These are phyloP conservation scores for Pocillopora grandis DNA, from an alignment of 92 coral and sea anemone genomes.

Conservation along the genomic window DNA sequence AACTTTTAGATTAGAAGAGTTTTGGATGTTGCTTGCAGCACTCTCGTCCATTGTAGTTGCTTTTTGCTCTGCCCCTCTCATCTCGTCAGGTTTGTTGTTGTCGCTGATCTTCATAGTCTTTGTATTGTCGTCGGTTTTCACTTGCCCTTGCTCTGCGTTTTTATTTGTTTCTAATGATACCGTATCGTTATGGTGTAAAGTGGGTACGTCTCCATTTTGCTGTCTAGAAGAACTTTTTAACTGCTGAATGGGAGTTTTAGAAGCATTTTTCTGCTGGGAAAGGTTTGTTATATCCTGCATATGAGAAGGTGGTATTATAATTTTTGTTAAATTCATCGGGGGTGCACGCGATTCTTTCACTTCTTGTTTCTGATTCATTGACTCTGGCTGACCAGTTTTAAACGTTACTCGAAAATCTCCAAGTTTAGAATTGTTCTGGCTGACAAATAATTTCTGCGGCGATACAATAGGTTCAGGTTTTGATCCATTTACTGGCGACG, in stretches of 20 bases:
- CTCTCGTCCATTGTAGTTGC: not conserved
- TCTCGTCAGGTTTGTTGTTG: not conserved
- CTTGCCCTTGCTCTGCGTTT: not conserved
- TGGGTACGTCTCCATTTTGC: not conserved
- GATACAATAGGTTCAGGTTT: not conserved
- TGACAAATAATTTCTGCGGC: not conserved
- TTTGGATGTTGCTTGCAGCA: not conserved
- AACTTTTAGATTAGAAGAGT: not conserved
- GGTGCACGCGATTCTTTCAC: not conserved
- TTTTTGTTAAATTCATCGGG: not conserved
- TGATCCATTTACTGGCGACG: not conserved
- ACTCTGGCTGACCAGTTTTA: not conserved
- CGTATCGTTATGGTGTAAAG: not conserved
- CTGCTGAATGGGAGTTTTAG: not conserved
- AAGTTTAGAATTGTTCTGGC: not conserved
- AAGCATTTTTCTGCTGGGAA: not conserved
- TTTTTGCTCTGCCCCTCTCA: not conserved
- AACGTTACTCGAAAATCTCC: slow-evolving; percentile 1
- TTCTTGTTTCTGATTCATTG: not conserved
- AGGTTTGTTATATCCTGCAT: not conserved
- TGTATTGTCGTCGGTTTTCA: not conserved
- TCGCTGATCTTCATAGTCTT: too few relatives aligned
- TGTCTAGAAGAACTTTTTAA: not conserved
- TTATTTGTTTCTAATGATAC: not conserved
- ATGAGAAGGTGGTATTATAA: not conserved